Percentiles rank a stretch among this genome's conserved stretches.
These are phyloP conservation scores for Netelia melanura DNA, from an alignment of 2,888 invertebrate genomes.

Conservation along the genomic window DNA sequence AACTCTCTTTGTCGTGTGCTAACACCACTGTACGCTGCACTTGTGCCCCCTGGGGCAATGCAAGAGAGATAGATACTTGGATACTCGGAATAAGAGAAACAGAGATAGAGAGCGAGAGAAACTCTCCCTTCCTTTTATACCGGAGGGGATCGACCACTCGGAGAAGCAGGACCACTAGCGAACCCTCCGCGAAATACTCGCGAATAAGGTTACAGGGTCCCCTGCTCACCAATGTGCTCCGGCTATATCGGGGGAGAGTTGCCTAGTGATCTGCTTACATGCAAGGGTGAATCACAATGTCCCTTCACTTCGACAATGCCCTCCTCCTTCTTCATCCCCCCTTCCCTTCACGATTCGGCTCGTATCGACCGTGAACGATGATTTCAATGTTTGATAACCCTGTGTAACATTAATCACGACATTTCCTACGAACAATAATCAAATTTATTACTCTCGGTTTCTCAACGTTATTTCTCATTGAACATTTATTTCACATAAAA, in stretches of 20 bases:
- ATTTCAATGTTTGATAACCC: conserved; percentile 14
- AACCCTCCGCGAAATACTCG: conserved; percentile 33
- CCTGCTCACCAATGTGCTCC: conserved; percentile 26
- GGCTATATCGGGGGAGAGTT: not conserved
- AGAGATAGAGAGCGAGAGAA: not conserved
- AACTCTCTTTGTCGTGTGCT: not conserved
- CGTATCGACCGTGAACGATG: conserved; percentile 27
- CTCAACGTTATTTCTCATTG: too few species aligned
- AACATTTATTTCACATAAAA: too few species aligned
- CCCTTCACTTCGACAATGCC: conserved; percentile 21
- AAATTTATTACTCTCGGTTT: too few species aligned
- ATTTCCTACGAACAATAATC: not conserved
- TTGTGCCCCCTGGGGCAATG: conserved; percentile 4
- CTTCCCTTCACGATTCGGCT: conserved; percentile 6
- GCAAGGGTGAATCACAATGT: conserved; percentile 36
- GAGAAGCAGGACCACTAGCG: conserved; percentile 12
- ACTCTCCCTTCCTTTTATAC: conserved; percentile 1
- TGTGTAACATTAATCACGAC: not conserved
- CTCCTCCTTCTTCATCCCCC: too few species aligned
- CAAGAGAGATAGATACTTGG: conserved; percentile 10
- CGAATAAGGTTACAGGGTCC: conserved; percentile 40
- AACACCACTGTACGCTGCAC: not conserved
- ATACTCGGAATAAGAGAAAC: not conserved
- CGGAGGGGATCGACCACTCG: conserved; percentile 2
- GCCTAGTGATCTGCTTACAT: not conserved